These are phyloP conservation scores for Ptyas mucosa DNA, from an alignment of 2,113 vertebrate species.

Conservation along the genomic window DNA sequence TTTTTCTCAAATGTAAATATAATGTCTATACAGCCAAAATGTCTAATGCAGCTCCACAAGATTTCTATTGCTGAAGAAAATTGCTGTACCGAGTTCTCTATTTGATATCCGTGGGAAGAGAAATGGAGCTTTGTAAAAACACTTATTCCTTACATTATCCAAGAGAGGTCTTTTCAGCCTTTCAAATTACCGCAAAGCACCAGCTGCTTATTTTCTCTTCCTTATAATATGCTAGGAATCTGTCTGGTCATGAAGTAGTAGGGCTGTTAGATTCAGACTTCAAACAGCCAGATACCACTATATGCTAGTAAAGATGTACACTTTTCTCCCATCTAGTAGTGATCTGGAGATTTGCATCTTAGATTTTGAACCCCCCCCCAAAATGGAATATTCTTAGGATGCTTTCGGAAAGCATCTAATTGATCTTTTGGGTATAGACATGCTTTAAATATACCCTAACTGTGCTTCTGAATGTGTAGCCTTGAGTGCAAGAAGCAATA, in stretches of 20 bases:
- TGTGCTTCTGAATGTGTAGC: background rate
- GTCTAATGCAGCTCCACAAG: background rate
- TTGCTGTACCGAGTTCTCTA: background rate
- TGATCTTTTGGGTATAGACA: background rate
- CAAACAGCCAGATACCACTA: background rate
- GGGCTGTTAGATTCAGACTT: background rate
- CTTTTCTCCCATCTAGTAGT: background rate
- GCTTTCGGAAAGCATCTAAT: background rate
- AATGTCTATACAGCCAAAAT: background rate
- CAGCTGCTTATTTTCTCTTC: background rate
- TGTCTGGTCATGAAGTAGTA: background rate
- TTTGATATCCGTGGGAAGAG: background rate
- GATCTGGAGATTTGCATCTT: background rate
- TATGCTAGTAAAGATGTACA: background rate
- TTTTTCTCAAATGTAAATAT: background rate
- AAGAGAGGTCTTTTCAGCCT: background rate
- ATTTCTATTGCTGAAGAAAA: background rate
- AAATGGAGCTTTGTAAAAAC: background rate
- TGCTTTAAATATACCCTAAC: background rate
- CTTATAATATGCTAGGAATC: background rate
- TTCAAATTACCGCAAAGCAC: background rate
- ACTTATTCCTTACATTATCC: background rate
- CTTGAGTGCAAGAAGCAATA: background rate
- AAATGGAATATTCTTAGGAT: background rate
- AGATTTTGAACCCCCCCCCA: background rate